Base-by-base conservation (phyloP, 2,113 vertebrate genomes). In the Seriola aureovittata region DNA sequence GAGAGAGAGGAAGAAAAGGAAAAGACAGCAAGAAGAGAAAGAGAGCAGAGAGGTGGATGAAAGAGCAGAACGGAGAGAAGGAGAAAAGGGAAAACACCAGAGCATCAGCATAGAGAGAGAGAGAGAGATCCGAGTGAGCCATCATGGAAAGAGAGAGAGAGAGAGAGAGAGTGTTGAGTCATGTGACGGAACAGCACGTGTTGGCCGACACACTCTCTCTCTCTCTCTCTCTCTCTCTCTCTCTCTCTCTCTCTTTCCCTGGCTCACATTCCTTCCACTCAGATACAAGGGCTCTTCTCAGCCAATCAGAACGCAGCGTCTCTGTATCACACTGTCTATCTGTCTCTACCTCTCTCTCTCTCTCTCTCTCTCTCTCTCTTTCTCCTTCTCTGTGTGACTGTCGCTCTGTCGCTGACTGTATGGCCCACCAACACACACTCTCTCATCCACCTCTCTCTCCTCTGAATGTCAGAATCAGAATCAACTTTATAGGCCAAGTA, bases 181-280 rank as follows among this genome's bases (percentile, higher is more conserved):
- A 91, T 86, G 82, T 91, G 91, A 90, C 82, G 1, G 65, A 87
- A 80, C 85, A 75, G 86, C 89, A 88, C 89, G 74, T 91, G 84
- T 85, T n/a, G 38, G 78, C 79, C 5, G 11, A 44, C 42, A 48
- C 71, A 1, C 78, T 75, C 52, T 32, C 50, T 36, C 55, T 25
- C 78, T 75, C 52, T 32, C 50, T 36, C 55, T 40, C 29, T 29
- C 2, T 29, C 25, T 29, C 25, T 29, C 25, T 29, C 25, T 54
- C 76, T 38, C 48, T 58, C 75, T 68, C 77, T 50, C 74, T 60
- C 69, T 40, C 29, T 52, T 48, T 57, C 71, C 9, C 74, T 67
- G 16, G 4, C 79, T 77, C 71, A 79, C 23, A 14, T 73, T 84
- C 60, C 71, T 87, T 87, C 80, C 89, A 88, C 88, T 93, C 71